Conservation (phyloP, 2,888 invertebrate genomes). For the Trissolcus brochymenae region DNA sequence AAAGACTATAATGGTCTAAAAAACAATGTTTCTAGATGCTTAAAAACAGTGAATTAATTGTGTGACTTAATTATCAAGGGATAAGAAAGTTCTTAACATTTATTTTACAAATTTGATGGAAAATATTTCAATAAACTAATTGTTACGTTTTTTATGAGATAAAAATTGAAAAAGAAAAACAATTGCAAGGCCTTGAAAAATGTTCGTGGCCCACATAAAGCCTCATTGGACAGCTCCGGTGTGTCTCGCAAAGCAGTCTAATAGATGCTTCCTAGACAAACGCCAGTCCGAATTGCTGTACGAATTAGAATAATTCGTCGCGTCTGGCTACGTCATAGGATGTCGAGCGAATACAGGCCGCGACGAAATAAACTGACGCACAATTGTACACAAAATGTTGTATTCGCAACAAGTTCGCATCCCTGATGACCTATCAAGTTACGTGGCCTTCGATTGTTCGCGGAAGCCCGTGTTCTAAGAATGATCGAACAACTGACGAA, state of each 20-base stretch:
- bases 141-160: constrained; percentile 9
- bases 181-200: constrained; percentile 31
- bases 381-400: neutral
- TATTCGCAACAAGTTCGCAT: neutral
- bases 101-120: neutral
- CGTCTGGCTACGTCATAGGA: constrained; percentile 65
- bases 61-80: neutral
- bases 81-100: neutral
- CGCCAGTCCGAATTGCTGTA: constrained; percentile 66
- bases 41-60: neutral
- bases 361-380: constrained; percentile 14
- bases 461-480: constrained; percentile 37
- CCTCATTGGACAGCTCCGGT: constrained; percentile 65
- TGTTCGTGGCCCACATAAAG: constrained; percentile 50
- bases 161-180: constrained; percentile 1
- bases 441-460: constrained; percentile 33
- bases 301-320: constrained; percentile 72
- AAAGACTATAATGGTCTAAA: no score
- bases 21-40: neutral
- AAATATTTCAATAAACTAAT: neutral
- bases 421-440: constrained; percentile 30
- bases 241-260: constrained; percentile 59
- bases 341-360: constrained; percentile 26
- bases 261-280: constrained; percentile 68
- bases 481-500: constrained; percentile 47